Evolutionary conservation across 1,140 invertebrate species (phyloP).

Genomic region (Luehdorfia chinensis): DNA sequence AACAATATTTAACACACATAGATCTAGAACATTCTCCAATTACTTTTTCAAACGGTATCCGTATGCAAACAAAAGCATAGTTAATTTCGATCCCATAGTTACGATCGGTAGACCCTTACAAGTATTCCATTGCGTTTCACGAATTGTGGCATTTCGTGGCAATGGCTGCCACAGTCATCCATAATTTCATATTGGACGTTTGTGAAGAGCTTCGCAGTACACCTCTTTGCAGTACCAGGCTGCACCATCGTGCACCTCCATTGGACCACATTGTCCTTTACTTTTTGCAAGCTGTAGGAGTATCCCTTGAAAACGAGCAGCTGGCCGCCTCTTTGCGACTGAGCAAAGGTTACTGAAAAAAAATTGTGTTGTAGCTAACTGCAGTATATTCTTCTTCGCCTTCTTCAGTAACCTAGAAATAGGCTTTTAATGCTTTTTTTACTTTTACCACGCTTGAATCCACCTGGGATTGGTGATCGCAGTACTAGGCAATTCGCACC

Average conservation of each 20-base stretch:
- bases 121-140: slow-evolving; percentile 25
- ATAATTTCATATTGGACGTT: slow-evolving; percentile 30
- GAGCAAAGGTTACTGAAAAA: slow-evolving; percentile 46
- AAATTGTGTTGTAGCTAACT: neutral
- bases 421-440: too few species aligned
- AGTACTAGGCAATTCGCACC: too few species aligned
- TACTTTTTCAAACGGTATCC: too few species aligned
- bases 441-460: too few species aligned
- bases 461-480: too few species aligned
- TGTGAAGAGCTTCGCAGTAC: slow-evolving; percentile 41
- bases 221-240: slow-evolving; percentile 33
- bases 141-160: slow-evolving; percentile 40
- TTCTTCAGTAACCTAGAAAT: too few species aligned
- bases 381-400: too few species aligned
- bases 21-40: too few species aligned
- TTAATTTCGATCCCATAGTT: too few species aligned
- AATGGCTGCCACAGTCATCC: slow-evolving; percentile 25
- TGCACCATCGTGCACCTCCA: slow-evolving; percentile 52
- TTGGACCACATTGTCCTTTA: slow-evolving; percentile 23
- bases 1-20: too few species aligned
- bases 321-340: slow-evolving; percentile 44
- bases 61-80: too few species aligned
- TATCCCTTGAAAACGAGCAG: slow-evolving; percentile 43
- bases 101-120: slow-evolving; percentile 31
- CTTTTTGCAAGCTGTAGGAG: slow-evolving; percentile 40